A percentile compares a stretch with the other conserved stretches of the same genome.
Evolutionary conservation across 2,888 invertebrate species (phyloP).

Genomic region (Pseudolycoriella hygida): DNA sequence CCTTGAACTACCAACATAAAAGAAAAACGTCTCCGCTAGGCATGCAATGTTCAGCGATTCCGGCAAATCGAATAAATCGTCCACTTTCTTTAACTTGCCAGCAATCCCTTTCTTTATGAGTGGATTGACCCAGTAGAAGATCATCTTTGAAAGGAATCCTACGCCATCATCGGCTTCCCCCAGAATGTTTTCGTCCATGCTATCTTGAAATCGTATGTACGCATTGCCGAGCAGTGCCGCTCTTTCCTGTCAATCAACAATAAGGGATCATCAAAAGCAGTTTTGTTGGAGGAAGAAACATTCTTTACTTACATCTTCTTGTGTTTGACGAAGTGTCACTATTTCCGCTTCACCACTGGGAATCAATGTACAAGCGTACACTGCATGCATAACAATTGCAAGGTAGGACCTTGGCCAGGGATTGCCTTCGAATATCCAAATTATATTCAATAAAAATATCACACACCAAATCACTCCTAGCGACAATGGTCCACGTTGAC

Average conservation of each 20-base stretch:
- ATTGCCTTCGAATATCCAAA: conserved; percentile 34
- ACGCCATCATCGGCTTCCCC: conserved; percentile 70
- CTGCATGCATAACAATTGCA: conserved; percentile 37
- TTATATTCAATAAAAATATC: conserved; percentile 43
- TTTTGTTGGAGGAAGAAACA: too few species aligned
- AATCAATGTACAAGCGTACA: conserved; percentile 54
- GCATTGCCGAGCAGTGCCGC: conserved; percentile 37
- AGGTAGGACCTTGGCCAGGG: conserved; percentile 40
- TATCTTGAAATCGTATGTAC: conserved; percentile 47
- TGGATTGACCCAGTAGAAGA: conserved; percentile 77
- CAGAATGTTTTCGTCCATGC: conserved; percentile 48
- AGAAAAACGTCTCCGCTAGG: conserved; percentile 22
- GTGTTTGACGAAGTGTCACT: conserved; percentile 27
- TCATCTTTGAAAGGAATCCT: conserved; percentile 50
- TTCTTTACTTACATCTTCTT: conserved; percentile 15
- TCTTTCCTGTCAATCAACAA: conserved; percentile 42
- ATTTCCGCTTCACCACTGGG: conserved; percentile 34
- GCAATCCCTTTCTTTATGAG: conserved; percentile 64
- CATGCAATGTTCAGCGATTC: conserved; percentile 22
- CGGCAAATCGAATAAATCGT: conserved; percentile 69
- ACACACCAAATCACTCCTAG: conserved; percentile 52
- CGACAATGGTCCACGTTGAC: conserved; percentile 54
- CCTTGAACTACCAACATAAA: conserved; percentile 23
- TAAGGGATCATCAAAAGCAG: too few species aligned
- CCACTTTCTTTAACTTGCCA: conserved; percentile 50